These are phyloP conservation scores for Onchidella celtica DNA, from an alignment of 2,888 invertebrate genomes.

Conservation along the genomic window DNA sequence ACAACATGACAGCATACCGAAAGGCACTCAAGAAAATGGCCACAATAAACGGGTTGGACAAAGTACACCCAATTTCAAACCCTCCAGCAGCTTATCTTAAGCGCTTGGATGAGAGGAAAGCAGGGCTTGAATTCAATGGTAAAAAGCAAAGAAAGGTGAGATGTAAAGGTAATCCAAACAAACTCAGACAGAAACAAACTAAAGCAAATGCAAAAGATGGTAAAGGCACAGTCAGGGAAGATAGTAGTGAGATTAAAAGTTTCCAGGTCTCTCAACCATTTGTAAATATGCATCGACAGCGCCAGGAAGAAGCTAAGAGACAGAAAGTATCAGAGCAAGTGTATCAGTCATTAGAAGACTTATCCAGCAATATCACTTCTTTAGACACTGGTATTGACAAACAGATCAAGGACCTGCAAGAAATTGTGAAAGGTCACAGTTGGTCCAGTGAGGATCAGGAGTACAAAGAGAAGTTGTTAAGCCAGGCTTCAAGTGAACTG, in stretches of 20 bases:
- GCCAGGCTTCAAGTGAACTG: constrained; percentile 24
- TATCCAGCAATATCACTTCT: neutral
- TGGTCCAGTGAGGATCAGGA: constrained; percentile 29
- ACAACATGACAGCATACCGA: constrained; percentile 71
- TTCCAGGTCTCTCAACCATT: constrained; percentile 29
- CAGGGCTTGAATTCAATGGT: constrained; percentile 52
- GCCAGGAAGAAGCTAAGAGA: neutral
- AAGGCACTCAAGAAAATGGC: constrained; percentile 70
- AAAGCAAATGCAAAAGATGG: neutral
- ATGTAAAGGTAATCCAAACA: neutral
- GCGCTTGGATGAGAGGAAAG: constrained; percentile 63
- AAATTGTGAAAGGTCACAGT: constrained; percentile 31
- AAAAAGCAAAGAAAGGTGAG: constrained; percentile 45
- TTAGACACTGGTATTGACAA: constrained; percentile 13
- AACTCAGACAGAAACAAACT: neutral
- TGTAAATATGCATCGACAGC: constrained; percentile 7
- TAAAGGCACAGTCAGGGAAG: neutral
- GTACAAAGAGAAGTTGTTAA: constrained; percentile 31
- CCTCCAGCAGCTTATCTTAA: constrained; percentile 63
- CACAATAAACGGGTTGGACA: constrained; percentile 68
- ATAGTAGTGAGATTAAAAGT: constrained; percentile 34
- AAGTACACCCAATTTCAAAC: constrained; percentile 58
- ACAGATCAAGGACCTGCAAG: constrained; percentile 21
- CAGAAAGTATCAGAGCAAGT: neutral
- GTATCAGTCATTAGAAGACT: neutral